Evolutionary conservation across 2,888 invertebrate genomes (phyloP), one percentile per base, ranked within the genome.

Genomic region (Schrankia costaestrigalis): DNA sequence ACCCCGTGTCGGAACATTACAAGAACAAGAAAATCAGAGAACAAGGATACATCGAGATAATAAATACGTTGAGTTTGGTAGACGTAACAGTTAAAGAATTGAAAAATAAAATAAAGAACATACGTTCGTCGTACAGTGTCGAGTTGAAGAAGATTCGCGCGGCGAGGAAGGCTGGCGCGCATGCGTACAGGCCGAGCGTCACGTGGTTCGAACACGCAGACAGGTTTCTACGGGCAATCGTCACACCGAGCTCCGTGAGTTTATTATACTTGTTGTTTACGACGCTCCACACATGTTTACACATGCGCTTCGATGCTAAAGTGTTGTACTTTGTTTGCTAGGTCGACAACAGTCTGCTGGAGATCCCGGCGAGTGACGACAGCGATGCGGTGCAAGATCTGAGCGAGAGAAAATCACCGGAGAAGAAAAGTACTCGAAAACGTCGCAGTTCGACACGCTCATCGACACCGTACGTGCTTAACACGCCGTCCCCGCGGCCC

Each of bases 151-250:
- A 88, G 72, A 88, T 88, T 74, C 82, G 87, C 74, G 87, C 87
- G 73, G 84, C 88, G 60, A 65, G 88, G 59, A 85, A 87, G 77
- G 84, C 84, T 56, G 82, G 86, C 67, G 86, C 87, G 86, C 86
- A 85, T 82, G 86, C 86, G 82, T 88, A 88, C 80, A 71, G 84
- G 52, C 88, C 88, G 42, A 87, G 86, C 74, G 87, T 88, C 83
- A 86, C 86, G 82, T 88, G 88, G 88, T 88, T 87, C 71, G 84
- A 87, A 64, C 87, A 87, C 78, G 87, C 87, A 72, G 88, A 88
- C 86, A 84, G 86, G 83, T 88, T 88, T 72, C 82, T 88, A 61
- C 80, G 87, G 62, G 86, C 87, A 65, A 87, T 88, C 74, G 88
- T 88, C 78, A 87, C 87, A 42, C 88, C 87, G 68, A 86, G 85